Conservation (phyloP, 2,888 invertebrate species). For the Coelinius sp. region DNA sequence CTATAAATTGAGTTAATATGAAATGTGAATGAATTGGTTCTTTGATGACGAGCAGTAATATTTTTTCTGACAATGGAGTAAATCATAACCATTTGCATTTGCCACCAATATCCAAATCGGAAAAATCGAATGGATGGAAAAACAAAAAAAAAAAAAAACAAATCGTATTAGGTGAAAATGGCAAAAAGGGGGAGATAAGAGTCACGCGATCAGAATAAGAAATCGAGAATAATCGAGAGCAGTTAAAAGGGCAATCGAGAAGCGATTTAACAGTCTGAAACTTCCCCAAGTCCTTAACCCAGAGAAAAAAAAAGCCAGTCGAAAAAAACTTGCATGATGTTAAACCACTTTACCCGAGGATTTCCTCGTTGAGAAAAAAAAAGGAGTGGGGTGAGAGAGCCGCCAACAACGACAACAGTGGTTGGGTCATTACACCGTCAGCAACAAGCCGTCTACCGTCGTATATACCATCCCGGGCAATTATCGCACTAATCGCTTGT, state of each 20-base stretch:
- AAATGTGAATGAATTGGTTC: not conserved
- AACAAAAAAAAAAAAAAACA: not conserved
- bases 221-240: slow-evolving; percentile 4
- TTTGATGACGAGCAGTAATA: no score
- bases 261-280: not conserved
- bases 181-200: not conserved
- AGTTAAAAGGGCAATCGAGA: not conserved
- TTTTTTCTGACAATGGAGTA: not conserved
- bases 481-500: slow-evolving; percentile 17
- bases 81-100: not conserved
- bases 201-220: slow-evolving; percentile 1
- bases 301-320: not conserved
- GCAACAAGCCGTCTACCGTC: slow-evolving; percentile 1
- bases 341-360: not conserved
- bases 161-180: not conserved
- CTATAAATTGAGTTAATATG: no score
- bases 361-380: not conserved
- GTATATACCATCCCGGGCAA: not conserved
- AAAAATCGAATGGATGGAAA: not conserved
- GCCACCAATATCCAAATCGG: not conserved
- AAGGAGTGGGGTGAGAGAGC: not conserved
- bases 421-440: slow-evolving; percentile 6
- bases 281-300: not conserved
- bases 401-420: slow-evolving; percentile 1
- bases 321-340: not conserved